Base-by-base conservation (phyloP, 2,888 invertebrate genomes). In the Aphidius colemani region DNA sequence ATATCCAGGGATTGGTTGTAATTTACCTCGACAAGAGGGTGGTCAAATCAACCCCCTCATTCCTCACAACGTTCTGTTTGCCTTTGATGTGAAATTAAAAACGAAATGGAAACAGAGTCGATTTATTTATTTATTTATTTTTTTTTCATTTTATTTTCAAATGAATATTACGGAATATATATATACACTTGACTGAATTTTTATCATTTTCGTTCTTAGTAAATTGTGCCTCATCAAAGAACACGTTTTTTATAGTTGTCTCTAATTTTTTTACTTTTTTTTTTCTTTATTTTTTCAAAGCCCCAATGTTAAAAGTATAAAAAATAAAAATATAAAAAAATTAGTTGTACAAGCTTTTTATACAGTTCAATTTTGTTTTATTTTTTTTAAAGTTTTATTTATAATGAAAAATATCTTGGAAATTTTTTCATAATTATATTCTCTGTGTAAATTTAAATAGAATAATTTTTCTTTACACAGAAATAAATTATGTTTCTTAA, bases 1-100 rank as follows among this genome's bases (percentile, higher is more conserved):
- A 30, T 30, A 30, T 5, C 30, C 6, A n/a, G 10, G 56, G 30
- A 6, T 11, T 39, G 48, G 51, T 64, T 66, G 66, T 67, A 70
- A 70, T 70, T 67, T 66, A 64, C 66, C 60, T 60, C 61, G 50
- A 63, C 65, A 56, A 53, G 49, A 61, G 60, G 39, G 59, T 55
- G 57, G 57, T 57, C 57, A 57, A 57, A 46, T 57, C 57, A 45
- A 57, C 10, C 57, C 57, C 57, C 46, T 48, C 57, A 18, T 46
- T 57, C 46, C 39, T n/a, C 39, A 57, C 10, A 41, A 44, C 13
- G 45, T 57, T 57, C 55, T 44, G n/a, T 58, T 65, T 62, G 58
- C 69, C 68, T 72, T 74, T 73, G 72, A 70, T 68, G 70, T 70
- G 69, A 72, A 72, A 75, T 74, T 74, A 72, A 74, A 72, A 72